phyloP scores from a whole-genome alignment of 2,113 vertebrate species.

The Cyanoderma ruficeps region DNA sequence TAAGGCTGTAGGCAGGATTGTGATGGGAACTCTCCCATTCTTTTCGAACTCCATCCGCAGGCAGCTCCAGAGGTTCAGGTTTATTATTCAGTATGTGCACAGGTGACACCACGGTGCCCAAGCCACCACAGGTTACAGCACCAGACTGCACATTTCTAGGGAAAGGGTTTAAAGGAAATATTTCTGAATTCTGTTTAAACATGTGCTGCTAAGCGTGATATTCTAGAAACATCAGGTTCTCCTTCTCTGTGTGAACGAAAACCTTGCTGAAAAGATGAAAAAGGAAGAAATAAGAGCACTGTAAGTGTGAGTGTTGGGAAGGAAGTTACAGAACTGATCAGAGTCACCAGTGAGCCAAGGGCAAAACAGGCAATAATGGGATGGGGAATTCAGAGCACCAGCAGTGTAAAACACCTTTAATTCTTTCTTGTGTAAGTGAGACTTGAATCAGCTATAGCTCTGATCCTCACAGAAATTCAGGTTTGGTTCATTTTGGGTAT shows the following conservation, averaged over 20 bases:
- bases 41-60: fast-evolving
- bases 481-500: neutral
- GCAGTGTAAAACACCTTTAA: neutral
- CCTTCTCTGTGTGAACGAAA: neutral
- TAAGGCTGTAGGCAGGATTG: fast-evolving
- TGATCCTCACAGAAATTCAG: neutral
- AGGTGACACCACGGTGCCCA: neutral
- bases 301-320: neutral
- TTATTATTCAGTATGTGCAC: neutral
- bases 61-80: neutral
- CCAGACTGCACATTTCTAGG: fast-evolving
- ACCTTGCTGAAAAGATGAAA: neutral
- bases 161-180: neutral
- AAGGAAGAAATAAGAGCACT: neutral
- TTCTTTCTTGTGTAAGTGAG: neutral
- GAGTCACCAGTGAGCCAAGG: neutral
- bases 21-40: neutral
- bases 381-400: neutral
- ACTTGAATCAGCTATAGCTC: neutral
- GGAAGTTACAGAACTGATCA: neutral
- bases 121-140: neutral
- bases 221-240: neutral
- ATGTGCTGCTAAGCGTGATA: fast-evolving
- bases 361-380: neutral
- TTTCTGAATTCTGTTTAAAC: neutral